Conservation (phyloP, 1,140 invertebrate genomes). For the Bradynema listronoti region DNA sequence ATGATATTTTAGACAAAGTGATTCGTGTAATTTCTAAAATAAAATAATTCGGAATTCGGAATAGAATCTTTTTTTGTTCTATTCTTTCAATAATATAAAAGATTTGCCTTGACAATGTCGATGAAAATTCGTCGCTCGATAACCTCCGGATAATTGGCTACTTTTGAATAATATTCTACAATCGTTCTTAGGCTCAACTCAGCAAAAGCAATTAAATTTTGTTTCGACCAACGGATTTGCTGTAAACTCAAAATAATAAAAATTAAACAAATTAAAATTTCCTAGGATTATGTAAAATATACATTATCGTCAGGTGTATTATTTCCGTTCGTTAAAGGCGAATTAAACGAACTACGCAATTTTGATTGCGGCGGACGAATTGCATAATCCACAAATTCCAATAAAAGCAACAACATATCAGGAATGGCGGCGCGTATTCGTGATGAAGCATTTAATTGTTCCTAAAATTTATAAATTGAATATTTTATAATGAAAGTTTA, state of each 20-base stretch:
- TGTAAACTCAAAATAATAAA: conserved; percentile 18
- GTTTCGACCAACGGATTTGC: conserved; percentile 30
- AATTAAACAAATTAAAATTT: conserved; percentile 1
- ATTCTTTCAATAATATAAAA: background rate
- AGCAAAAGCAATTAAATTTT: conserved; percentile 48
- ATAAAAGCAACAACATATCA: conserved; percentile 41
- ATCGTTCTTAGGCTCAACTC: conserved; percentile 42
- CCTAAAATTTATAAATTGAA: conserved; percentile 42
- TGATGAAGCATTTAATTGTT: conserved; percentile 35
- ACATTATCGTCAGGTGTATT: background rate
- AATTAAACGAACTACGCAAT: conserved; percentile 15
- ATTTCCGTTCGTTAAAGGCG: background rate
- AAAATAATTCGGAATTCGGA: too few species aligned
- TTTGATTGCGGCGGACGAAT: conserved; percentile 35
- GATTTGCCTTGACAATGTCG: conserved; percentile 44
- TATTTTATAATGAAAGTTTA: too few species aligned
- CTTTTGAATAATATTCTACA: conserved; percentile 47
- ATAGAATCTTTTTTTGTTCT: conserved; percentile 1
- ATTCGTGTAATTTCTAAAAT: conserved; percentile 56
- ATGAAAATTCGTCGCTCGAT: conserved; percentile 39
- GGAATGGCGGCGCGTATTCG: conserved; percentile 37
- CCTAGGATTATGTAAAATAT: too few species aligned
- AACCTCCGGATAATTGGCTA: conserved; percentile 36
- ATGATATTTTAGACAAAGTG: conserved; percentile 74
- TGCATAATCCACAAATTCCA: conserved; percentile 43